Evolutionary conservation across 92 coral and sea anemone species (phyloP), one percentile per base, ranked within the genome.

Genomic region (Zoanthus sansibaricus): DNA sequence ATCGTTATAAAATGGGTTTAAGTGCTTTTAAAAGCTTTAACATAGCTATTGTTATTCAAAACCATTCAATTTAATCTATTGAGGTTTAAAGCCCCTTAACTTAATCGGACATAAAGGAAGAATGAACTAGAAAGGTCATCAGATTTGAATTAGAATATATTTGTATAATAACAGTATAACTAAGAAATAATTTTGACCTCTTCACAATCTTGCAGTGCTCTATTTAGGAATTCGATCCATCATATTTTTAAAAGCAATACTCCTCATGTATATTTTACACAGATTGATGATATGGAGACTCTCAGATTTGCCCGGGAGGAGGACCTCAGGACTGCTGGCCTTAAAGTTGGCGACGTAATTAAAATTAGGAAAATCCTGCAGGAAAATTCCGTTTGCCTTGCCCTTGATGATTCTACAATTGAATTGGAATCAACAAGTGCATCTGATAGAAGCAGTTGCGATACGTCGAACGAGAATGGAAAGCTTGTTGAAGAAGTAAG

Each of bases 211-310:
- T 66, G 71, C 71, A 66, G 71, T 66, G 71, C 71, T 1, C 66
- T 58, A 58, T 0, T 66, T 66, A 66, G 71, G 71, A 66, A 66
- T 58, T 66, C 71, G 21, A 66, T 66, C 71, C 71, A 66, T 66
- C 71, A 66, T 66, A 66, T 0, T 66, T 66, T 49, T 78, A 42
- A 78, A 54, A 67, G 32, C 68, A 67, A 52, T 67, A 66, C 71
- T 66, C 71, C 71, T 7, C 30, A 66, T 66, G 21, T 71, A 75
- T 86, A 12, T 44, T 72, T 64, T 45, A 16, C 46, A 59, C 76
- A 82, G 91, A 88, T 88, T 25, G 82, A 88, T 68, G 91, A 88
- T 58, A 16, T 88, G 78, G 75, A 86, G 59, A 77, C 89, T 44
- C 84, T 86, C 46, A 15, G 68, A 64, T 62, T 14, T 18, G 78